Conservation (phyloP, 2,797 vertebrate genomes). For the Borostomias antarcticus region DNA sequence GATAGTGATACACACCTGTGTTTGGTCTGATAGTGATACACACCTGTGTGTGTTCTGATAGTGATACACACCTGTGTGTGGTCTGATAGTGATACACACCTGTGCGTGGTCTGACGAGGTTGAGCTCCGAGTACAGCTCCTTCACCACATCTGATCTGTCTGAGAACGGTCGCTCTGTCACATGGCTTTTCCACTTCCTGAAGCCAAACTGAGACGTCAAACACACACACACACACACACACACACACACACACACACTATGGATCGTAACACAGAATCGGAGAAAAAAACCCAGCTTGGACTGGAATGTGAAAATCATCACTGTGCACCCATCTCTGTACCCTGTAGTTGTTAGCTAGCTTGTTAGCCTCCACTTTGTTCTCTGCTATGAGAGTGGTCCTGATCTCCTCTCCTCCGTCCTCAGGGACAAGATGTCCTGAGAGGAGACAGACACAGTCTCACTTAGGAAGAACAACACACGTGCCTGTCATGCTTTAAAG, state of each 20-base stretch:
- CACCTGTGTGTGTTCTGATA: constrained; percentile 77
- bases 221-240: constrained; percentile 7
- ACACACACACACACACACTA: constrained; percentile 3
- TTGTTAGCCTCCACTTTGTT: constrained; percentile 86
- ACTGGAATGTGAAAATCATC: not conserved
- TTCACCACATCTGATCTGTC: constrained; percentile 86
- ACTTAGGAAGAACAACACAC: not conserved
- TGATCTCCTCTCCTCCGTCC: constrained; percentile 76
- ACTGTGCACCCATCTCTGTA: constrained; percentile 26
- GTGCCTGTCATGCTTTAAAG: not conserved
- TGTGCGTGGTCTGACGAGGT: constrained; percentile 69
- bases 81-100: constrained; percentile 59
- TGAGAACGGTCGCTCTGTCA: constrained; percentile 85
- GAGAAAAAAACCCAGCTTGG: not conserved
- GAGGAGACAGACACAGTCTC: constrained; percentile 6
- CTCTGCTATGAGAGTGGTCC: constrained; percentile 80
- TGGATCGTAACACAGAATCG: not conserved
- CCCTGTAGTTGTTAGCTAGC: constrained; percentile 88
- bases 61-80: no score
- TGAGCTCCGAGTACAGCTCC: constrained; percentile 89
- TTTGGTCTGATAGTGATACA: constrained; percentile 36
- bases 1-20: no score
- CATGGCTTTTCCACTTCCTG: constrained; percentile 93
- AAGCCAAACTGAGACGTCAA: constrained; percentile 83
- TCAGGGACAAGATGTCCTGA: constrained; percentile 64